phyloP scores from a whole-genome alignment of 1,140 invertebrate species.

The Pseudomyrmex cubaensis region DNA sequence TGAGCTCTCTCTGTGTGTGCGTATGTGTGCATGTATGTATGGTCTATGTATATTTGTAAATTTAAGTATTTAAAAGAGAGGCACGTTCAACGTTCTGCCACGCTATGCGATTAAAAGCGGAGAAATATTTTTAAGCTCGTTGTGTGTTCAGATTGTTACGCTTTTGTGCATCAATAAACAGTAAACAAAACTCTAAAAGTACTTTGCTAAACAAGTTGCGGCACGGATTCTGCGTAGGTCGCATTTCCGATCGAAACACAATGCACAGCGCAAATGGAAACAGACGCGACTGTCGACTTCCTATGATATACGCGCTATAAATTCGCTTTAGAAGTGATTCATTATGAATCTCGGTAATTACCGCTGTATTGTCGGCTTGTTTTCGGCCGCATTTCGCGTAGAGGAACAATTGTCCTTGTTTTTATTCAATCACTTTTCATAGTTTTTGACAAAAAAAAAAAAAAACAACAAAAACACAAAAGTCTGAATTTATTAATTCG shows the following conservation, averaged over 20 bases:
- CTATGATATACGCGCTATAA: not conserved
- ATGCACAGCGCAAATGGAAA: not conserved
- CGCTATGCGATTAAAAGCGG: slow-evolving; percentile 2
- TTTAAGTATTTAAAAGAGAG: not conserved
- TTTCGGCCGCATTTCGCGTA: not conserved
- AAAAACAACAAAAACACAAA: not conserved
- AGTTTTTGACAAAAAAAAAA: too few species aligned
- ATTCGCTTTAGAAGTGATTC: slow-evolving; percentile 12
- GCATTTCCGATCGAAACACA: slow-evolving; percentile 3
- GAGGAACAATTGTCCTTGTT: not conserved
- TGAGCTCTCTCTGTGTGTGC: not conserved
- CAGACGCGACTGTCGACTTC: not conserved
- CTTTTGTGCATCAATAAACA: slow-evolving; percentile 30
- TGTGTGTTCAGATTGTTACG: too few species aligned
- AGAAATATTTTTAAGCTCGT: slow-evolving; percentile 34
- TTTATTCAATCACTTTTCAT: not conserved
- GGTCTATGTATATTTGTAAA: not conserved
- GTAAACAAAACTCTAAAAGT: slow-evolving; percentile 36
- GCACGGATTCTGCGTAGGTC: not conserved
- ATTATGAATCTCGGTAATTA: slow-evolving; percentile 39
- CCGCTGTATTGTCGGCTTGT: not conserved
- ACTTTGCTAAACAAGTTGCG: not conserved
- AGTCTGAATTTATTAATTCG: slow-evolving; percentile 8
- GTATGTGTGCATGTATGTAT: too few species aligned
- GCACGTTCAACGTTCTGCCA: not conserved